Percentiles rank a stretch among this genome's conserved stretches.
Evolutionary conservation across 2,888 invertebrate species (phyloP).

Genomic region (Meloe dianella): DNA sequence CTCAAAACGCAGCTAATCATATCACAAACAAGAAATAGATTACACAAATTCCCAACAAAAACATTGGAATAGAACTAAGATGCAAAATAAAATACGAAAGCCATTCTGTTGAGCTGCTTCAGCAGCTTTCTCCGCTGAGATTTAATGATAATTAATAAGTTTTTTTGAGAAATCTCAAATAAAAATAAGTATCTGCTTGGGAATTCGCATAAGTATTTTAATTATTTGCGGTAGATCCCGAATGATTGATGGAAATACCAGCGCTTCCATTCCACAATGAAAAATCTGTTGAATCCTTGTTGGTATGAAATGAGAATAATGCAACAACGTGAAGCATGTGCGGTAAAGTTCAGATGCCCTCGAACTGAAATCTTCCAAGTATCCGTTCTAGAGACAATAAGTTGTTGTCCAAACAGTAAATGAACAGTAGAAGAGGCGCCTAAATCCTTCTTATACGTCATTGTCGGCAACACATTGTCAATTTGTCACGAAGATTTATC

Average conservation of each 20-base stretch:
- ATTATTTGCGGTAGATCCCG: background rate
- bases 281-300: too few relatives aligned
- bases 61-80: too few relatives aligned
- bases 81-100: too few relatives aligned
- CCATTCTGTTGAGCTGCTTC: too few relatives aligned
- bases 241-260: background rate
- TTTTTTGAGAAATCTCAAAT: background rate
- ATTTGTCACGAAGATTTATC: constrained; percentile 56
- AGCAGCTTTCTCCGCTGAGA: background rate
- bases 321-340: background rate
- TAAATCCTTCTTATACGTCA: constrained; percentile 41
- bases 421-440: constrained; percentile 27
- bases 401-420: constrained; percentile 17
- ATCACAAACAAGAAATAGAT: too few relatives aligned
- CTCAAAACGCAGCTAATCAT: too few relatives aligned
- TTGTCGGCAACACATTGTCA: constrained; percentile 52
- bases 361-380: background rate
- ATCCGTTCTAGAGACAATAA: constrained; percentile 14
- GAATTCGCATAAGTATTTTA: background rate
- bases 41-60: too few relatives aligned
- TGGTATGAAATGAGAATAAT: background rate
- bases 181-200: background rate
- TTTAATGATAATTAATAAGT: background rate
- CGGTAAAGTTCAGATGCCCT: background rate
- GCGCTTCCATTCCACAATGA: background rate